Conservation (phyloP, 2,888 invertebrate species). For the Epinotia brunnichana region DNA sequence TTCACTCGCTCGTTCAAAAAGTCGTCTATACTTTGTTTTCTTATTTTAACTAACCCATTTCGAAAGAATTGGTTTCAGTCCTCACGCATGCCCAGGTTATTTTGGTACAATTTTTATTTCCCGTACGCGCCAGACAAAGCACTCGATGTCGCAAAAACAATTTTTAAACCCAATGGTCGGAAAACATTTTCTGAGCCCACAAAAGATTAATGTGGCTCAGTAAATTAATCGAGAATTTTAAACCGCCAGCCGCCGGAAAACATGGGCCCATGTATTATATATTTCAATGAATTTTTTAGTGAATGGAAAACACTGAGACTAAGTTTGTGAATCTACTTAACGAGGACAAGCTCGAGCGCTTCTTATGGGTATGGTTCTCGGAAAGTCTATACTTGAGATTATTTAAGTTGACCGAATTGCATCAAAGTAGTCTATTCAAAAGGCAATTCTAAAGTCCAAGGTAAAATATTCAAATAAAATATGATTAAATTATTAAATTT, state of each 20-base stretch:
- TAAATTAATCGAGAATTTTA: conserved; percentile 52
- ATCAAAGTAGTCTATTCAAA: no score
- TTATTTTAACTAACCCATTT: no score
- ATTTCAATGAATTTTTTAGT: conserved; percentile 49
- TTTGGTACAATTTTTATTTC: neutral
- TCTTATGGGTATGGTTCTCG: neutral
- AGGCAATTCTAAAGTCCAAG: no score
- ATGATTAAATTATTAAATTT: no score
- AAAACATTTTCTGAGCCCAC: conserved; percentile 42
- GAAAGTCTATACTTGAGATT: neutral
- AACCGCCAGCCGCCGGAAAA: conserved; percentile 48
- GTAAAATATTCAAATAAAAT: no score
- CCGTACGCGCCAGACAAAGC: neutral
- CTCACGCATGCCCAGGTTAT: neutral
- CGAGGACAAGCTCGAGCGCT: conserved; percentile 15
- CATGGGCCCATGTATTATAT: conserved; percentile 53
- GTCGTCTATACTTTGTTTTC: no score
- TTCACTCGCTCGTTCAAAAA: no score
- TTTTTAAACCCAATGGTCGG: conserved; percentile 40
- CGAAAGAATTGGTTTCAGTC: neutral
- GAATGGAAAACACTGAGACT: conserved; percentile 41
- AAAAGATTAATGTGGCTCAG: conserved; percentile 48
- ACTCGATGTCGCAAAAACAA: conserved; percentile 26
- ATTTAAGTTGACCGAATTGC: neutral
- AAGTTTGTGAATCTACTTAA: conserved; percentile 28